These are phyloP conservation scores for Mythimna albipuncta DNA, from an alignment of 2,888 invertebrate species.

Conservation along the genomic window DNA sequence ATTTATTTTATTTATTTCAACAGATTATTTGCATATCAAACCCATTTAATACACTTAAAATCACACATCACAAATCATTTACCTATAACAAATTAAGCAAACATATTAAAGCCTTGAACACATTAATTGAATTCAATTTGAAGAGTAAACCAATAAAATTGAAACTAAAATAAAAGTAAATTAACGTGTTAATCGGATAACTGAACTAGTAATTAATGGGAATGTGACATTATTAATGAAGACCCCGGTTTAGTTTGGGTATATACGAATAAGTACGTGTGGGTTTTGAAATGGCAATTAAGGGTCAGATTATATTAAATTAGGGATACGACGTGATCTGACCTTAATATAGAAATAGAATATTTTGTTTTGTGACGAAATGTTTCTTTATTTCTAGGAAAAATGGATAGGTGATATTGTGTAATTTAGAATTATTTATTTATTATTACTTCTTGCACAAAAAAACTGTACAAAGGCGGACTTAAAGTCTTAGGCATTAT, in stretches of 20 bases:
- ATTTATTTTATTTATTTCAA: background rate
- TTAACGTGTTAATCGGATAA: constrained; percentile 64
- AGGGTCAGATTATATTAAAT: constrained; percentile 48
- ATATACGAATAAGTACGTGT: constrained; percentile 21
- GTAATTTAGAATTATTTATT: background rate
- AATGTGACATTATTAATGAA: constrained; percentile 63
- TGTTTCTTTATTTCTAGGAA: background rate
- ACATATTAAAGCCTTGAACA: constrained; percentile 17
- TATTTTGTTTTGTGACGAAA: background rate
- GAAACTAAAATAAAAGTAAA: constrained; percentile 54
- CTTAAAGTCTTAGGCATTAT: no score
- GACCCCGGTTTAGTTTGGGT: constrained; percentile 59
- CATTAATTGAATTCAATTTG: constrained; percentile 41
- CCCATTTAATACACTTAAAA: background rate
- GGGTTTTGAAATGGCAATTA: constrained; percentile 43
- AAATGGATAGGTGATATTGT: background rate
- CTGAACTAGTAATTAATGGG: constrained; percentile 69
- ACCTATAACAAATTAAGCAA: constrained; percentile 20
- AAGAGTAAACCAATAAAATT: constrained; percentile 45
- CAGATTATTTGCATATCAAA: background rate
- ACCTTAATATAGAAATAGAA: constrained; percentile 2
- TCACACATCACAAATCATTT: constrained; percentile 13
- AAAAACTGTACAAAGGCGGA: no score
- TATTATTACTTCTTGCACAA: no score
- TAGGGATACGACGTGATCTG: constrained; percentile 27